Evolutionary conservation across 92 coral and sea anemone genomes (phyloP).

Genomic region (Palythoa caribaeorum): DNA sequence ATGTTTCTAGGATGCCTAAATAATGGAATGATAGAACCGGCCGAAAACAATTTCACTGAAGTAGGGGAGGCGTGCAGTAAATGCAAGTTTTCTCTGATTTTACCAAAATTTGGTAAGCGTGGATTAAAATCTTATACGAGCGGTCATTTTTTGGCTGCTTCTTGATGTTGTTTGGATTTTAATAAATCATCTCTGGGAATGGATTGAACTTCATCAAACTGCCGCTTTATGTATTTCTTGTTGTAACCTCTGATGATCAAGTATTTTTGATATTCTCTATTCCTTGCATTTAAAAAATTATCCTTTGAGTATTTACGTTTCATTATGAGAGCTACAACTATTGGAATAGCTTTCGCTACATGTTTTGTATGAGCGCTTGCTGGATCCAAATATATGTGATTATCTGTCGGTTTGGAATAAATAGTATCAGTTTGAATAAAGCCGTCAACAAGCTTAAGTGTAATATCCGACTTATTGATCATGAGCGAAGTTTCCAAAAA

Average conservation of each 20-base stretch:
- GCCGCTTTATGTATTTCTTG: background rate
- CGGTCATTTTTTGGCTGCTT: background rate
- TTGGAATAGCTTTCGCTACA: too few species aligned
- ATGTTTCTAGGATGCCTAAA: conserved; percentile 9
- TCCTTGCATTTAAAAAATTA: background rate
- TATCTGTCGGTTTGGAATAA: too few species aligned
- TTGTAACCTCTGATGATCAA: background rate
- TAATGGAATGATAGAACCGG: conserved; percentile 13
- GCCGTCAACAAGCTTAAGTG: too few species aligned
- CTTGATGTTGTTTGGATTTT: background rate
- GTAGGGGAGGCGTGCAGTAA: background rate
- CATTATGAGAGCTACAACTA: background rate
- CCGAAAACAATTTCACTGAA: conserved; percentile 4
- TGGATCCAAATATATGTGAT: too few species aligned
- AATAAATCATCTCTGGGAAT: background rate
- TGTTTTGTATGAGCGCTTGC: too few species aligned
- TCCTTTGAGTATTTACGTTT: background rate
- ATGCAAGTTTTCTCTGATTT: background rate
- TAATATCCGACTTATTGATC: too few species aligned
- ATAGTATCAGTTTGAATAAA: too few species aligned
- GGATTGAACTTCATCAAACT: background rate
- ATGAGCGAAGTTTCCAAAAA: too few species aligned
- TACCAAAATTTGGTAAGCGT: background rate
- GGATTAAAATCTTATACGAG: background rate
- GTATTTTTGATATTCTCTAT: background rate